Evolutionary conservation across 2,888 invertebrate species (phyloP), one percentile per base, ranked within the genome.

Genomic region (Ophion slaviceki): DNA sequence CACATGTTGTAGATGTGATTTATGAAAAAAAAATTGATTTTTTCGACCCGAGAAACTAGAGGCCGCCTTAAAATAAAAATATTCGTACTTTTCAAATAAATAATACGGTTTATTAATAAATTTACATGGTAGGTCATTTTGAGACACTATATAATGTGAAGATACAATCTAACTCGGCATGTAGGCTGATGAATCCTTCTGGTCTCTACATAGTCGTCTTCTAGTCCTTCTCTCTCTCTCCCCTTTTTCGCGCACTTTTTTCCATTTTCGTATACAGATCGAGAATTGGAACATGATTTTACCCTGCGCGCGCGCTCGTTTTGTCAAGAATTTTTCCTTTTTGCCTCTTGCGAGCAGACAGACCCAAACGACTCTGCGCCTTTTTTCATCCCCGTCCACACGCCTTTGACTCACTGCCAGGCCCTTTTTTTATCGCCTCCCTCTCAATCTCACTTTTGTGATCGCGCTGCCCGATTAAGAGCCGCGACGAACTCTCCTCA

Each of bases 381-480:
- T 80, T 75, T 80, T 57, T 53, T 66, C 66, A 59, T 24, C 61
- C 80, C 71, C 72, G 78, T 79, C 84, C 80, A 47, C 85, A 78
- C 83, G 67, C 83, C 70, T 77, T 61, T 72, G 57, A 77, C 75
- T 53, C 83, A 78, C 77, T 20, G 62, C 11, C 32, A 36, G 76
- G 71, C 80, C 75, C 74, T 83, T 77, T 82, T 84, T 72, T 68
- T 67, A 84, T 84, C 80, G 80, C 81, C 62, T 74, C 80, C 80
- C 71, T 71, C 84, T 87, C 72, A 72, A 82, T 88, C 88, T 90
- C 87, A 75, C 88, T 89, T 89, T 89, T 88, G 87, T 91, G 92
- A 92, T 92, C 90, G 87, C 88, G 86, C 86, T 86, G 84, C 67
- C 88, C 89, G 92, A 92, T 92, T 92, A 88, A 88, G 85, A 79